These are phyloP conservation scores for Pipra filicauda DNA, from an alignment of 2,113 vertebrate genomes.

Conservation along the genomic window DNA sequence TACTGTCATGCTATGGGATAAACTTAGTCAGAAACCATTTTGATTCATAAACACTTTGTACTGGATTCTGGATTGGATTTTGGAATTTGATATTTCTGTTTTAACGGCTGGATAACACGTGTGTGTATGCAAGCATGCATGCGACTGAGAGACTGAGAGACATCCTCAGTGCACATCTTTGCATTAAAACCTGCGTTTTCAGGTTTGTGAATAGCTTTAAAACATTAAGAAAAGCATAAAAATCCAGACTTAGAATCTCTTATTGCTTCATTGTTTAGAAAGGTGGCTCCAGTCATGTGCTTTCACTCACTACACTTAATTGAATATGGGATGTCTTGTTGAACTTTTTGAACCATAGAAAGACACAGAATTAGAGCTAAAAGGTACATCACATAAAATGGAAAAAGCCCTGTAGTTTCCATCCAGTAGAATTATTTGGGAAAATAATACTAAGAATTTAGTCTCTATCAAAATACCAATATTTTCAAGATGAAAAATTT, in stretches of 20 bases:
- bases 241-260: neutral
- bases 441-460: neutral
- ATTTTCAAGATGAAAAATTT: neutral
- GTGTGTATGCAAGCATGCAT: neutral
- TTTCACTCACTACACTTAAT: neutral
- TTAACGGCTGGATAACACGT: neutral
- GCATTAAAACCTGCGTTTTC: neutral
- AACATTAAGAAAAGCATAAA: neutral
- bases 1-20: neutral
- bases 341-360: neutral
- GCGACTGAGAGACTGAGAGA: neutral
- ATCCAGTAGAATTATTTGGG: neutral
- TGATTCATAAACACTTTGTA: neutral
- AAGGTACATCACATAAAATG: neutral
- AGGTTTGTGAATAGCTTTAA: neutral
- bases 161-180: neutral
- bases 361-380: neutral
- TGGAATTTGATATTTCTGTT: neutral
- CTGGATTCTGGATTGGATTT: neutral
- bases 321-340: neutral
- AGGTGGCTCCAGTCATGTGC: neutral
- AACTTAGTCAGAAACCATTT: neutral
- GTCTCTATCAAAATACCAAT: neutral
- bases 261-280: neutral
- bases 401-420: neutral